Percentiles rank a stretch among this genome's conserved stretches.
Evolutionary conservation across 2,888 invertebrate species (phyloP).

Genomic region (Isotomurus palustris): DNA sequence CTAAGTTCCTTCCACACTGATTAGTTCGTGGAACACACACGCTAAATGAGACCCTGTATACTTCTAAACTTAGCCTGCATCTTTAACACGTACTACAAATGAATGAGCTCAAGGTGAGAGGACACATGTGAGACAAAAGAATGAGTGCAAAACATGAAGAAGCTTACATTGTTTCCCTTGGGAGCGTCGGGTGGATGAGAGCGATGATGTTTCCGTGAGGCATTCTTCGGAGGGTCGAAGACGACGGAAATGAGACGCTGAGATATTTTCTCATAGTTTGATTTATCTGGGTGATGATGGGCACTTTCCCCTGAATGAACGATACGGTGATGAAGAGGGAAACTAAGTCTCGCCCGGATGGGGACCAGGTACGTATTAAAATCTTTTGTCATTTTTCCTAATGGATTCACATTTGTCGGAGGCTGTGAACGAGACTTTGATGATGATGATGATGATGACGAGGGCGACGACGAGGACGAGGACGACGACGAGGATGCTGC

Average conservation of each 20-base stretch:
- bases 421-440: constrained; percentile 5
- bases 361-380: constrained; percentile 23
- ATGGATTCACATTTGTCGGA: constrained; percentile 14
- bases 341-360: constrained; percentile 17
- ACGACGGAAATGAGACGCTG: neutral
- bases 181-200: neutral
- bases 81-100: no score
- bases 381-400: constrained; percentile 21
- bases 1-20: no score
- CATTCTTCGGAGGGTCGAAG: neutral
- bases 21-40: no score
- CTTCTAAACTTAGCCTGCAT: no score
- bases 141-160: neutral
- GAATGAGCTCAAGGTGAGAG: no score
- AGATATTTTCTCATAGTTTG: constrained; percentile 1
- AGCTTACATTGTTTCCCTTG: constrained; percentile 3
- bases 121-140: no score
- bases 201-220: neutral
- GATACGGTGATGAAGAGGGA: neutral
- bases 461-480: constrained; percentile 1
- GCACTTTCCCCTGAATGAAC: neutral
- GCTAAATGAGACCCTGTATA: no score
- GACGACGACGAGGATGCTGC: neutral
- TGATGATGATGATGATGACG: constrained; percentile 11
- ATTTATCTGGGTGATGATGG: neutral